These are phyloP conservation scores for Hirtodrosophila trivittata DNA, from an alignment of 2,888 invertebrate species.

Conservation along the genomic window DNA sequence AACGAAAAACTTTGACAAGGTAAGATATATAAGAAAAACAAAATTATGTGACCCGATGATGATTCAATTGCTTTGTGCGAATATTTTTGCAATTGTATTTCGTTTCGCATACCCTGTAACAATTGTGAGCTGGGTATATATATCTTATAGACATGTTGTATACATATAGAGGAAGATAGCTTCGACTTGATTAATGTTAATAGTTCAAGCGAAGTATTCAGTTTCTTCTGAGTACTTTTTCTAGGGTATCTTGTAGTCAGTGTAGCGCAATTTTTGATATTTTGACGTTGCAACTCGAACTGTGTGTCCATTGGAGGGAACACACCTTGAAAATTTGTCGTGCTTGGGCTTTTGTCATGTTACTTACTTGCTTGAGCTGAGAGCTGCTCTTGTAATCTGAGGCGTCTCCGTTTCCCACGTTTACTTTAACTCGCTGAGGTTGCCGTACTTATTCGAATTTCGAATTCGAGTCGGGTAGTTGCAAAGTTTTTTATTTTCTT, in stretches of 20 bases:
- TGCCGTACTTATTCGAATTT: constrained; percentile 2
- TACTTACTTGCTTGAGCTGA: constrained; percentile 14
- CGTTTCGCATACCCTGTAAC: constrained; percentile 18
- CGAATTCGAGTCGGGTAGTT: constrained; percentile 2
- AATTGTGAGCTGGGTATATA: too few relatives aligned
- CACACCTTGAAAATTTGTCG: constrained; percentile 69
- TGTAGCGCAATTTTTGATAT: too few relatives aligned
- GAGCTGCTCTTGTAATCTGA: constrained; percentile 52
- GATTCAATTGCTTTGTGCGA: constrained; percentile 67
- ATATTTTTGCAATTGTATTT: constrained; percentile 51
- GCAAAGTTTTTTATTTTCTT: constrained; percentile 37
- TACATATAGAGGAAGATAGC: neutral
- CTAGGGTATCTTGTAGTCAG: neutral
- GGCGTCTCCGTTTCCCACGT: constrained; percentile 76
- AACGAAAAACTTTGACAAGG: constrained; percentile 9
- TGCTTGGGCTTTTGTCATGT: constrained; percentile 53
- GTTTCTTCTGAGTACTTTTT: too few relatives aligned
- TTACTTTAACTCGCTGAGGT: constrained; percentile 4
- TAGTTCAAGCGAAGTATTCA: too few relatives aligned
- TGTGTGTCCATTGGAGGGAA: constrained; percentile 30
- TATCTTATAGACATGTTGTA: too few relatives aligned
- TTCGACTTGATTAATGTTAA: too few relatives aligned
- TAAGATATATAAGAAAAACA: constrained; percentile 12
- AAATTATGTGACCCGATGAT: constrained; percentile 42
- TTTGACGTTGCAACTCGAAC: constrained; percentile 59